Evolutionary conservation across 2,888 invertebrate genomes (phyloP), one percentile per base, ranked within the genome.

Genomic region (Megastigmus dorsalis): DNA sequence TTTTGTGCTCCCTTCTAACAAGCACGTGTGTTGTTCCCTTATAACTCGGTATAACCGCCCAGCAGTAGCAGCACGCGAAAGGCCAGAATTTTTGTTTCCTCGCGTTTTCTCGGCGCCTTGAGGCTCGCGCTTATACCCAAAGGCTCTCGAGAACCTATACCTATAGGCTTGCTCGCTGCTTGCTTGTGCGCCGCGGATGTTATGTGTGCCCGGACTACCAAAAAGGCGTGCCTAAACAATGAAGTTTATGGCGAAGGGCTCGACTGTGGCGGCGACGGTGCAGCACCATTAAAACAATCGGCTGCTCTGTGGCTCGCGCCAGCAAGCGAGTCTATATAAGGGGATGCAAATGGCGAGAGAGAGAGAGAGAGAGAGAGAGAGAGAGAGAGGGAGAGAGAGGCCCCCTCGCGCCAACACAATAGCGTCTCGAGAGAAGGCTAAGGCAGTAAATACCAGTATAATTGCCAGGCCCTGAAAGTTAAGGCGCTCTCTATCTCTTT

Each of bases 361-460:
- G n/a, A n/a, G n/a, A n/a, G n/a, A n/a, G n/a, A n/a, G n/a, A n/a
- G n/a, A n/a, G n/a, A n/a, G n/a, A n/a, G n/a, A n/a, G n/a, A n/a
- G n/a, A n/a, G n/a, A 77, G 78, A 55, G 59, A n/a, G n/a, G 79
- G 79, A 74, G 71, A 30, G 82, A 77, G 78, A 55, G 59, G 54
- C 43, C 72, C 76, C n/a, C n/a, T n/a, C n/a, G n/a, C 68, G 71
- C 62, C 82, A 81, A 83, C 82, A 86, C 86, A 86, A 86, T 86
- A 82, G 83, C 80, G 78, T 79, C 78, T 79, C 81, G 80, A 79
- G 79, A 81, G 79, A 80, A 80, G 81, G 80, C 80, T 79, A 73
- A 69, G 81, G 84, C 82, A 86, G 84, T 86, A 86, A 86, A 86
- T 86, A 86, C 84, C 85, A 80, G 82, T 85, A 84, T 86, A 86